Base-by-base conservation (phyloP, 92 coral and sea anemone species). In the Paragorgia papillata region DNA sequence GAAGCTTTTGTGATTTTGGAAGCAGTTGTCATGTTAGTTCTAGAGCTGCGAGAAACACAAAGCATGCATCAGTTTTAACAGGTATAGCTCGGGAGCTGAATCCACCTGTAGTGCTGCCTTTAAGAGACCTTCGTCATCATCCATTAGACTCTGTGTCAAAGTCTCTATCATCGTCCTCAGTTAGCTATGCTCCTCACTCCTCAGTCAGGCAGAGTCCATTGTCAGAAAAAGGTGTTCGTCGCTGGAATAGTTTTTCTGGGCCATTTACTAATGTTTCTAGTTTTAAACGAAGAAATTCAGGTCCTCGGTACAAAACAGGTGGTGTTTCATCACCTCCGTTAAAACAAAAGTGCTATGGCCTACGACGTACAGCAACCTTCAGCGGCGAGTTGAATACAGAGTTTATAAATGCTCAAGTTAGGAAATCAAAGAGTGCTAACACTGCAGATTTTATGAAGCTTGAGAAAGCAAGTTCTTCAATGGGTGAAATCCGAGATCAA, bases 1-100 rank as follows among this genome's bases (percentile, higher is more conserved):
- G 97, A 17, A 93, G 89, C 3, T 93, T 93, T 34, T 92, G 89
- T 55, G 97, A 93, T 53, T 93, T 93, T 65, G 62, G 73, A 14
- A 85, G 91, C 13, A 78, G 54, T 55, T 83, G 87, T 2, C 80
- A 89, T 21, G 69, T 76, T 49, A 64, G 62, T 1, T 79, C 89
- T 10, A 83, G 71, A 32, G 50, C 25, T 57, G 67, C 53, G 26
- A 48, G 57, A 50, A 55, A 67, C 0, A 34, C 85, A 0, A 79
- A 83, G 22, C 80, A 83, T 43, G 75, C 79, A 32, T 76, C 53
- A 24, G 7, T 90, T 9, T 68, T 90, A 6, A 87, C 83, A 33
- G 96, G 89, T 54, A 91, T 88, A 57, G 92, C 95, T 1, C 67
- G 79, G 39, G 92, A 84, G 73, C 83, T 83, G 55, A 85, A 86